Base-by-base conservation (phyloP, 2,113 vertebrate genomes). In the Podarcis cretensis region DNA sequence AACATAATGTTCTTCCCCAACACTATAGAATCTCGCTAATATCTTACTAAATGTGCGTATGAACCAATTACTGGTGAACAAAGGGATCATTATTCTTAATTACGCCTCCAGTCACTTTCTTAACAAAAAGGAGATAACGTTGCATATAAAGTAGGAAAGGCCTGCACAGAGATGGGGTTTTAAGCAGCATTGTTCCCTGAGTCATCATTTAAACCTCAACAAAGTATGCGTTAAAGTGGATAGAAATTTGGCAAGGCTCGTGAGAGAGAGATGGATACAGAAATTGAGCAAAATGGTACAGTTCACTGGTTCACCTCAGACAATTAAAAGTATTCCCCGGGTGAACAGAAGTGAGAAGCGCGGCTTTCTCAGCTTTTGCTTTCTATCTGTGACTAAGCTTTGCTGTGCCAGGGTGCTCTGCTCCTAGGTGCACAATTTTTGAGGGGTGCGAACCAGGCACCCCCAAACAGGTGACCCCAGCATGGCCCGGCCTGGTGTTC, bases 31-130 rank as follows among this genome's bases (percentile, higher is more conserved):
- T 68, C 87, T 57, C 48, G 43, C 81, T 78, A 83, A 83, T 88
- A 77, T 32, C 40, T 88, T 68, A 57, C 73, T 83, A 78, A 89
- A 84, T 78, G 73, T 35, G 81, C 54, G 37, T 57, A 83, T 83
- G 81, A 88, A 48, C 82, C 87, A 88, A 88, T 88, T 83, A 83
- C 59, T 35, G 59, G 40, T 83, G 73, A 83, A 83, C 81, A 78
- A 88, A 88, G 73, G 40, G 40, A 84, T 68, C 63, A 35, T 89
- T 89, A 81, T 87, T 87, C 68, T 37, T 81, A 89, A 84, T 88
- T 89, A 89, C n/a, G 63, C 87, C 87, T 84, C 43, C 74, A 69
- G 43, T 84, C 63, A 78, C 81, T 78, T 78, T 69, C 40, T 89
- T 37, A 77, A 83, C 37, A 66, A 69, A 78, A 77, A 25, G n/a